Conservation (phyloP, 2,888 invertebrate species). For the Lucinisca nassula region DNA sequence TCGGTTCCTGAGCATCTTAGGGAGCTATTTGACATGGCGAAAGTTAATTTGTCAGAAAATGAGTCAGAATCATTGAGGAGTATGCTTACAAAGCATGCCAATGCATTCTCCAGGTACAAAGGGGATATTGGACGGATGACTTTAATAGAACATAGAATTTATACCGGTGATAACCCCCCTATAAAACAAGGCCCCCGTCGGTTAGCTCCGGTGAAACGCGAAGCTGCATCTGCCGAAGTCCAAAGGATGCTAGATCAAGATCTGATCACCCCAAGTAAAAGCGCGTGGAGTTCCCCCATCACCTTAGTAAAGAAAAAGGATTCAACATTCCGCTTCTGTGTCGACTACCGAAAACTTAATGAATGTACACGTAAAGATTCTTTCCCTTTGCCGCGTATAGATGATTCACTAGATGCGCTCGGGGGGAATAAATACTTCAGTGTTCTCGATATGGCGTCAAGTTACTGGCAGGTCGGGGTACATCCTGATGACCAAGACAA, state of each 20-base stretch:
- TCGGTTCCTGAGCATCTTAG: constrained; percentile 10
- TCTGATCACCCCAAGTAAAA: too few species aligned
- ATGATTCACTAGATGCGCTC: too few species aligned
- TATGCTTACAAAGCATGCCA: not conserved
- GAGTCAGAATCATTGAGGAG: too few species aligned
- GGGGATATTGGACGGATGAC: too few species aligned
- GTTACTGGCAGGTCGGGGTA: constrained; percentile 44
- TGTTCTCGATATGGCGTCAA: constrained; percentile 42
- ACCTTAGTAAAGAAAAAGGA: too few species aligned
- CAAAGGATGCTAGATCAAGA: too few species aligned
- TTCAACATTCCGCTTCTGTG: too few species aligned
- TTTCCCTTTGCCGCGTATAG: not conserved
- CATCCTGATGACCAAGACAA: constrained; percentile 34
- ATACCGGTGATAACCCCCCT: not conserved
- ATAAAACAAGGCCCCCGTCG: not conserved
- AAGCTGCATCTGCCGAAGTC: too few species aligned
- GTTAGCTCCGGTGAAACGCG: not conserved
- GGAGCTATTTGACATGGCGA: too few species aligned
- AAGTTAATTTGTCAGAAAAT: too few species aligned
- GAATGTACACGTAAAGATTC: not conserved
- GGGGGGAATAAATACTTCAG: constrained; percentile 36
- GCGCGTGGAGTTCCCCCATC: too few species aligned
- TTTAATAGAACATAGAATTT: not conserved
- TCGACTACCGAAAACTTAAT: too few species aligned
- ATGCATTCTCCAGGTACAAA: not conserved